Evolutionary conservation across 2,888 invertebrate species (phyloP), one percentile per base, ranked within the genome.

Genomic region (Carpatolechia fugitivella): DNA sequence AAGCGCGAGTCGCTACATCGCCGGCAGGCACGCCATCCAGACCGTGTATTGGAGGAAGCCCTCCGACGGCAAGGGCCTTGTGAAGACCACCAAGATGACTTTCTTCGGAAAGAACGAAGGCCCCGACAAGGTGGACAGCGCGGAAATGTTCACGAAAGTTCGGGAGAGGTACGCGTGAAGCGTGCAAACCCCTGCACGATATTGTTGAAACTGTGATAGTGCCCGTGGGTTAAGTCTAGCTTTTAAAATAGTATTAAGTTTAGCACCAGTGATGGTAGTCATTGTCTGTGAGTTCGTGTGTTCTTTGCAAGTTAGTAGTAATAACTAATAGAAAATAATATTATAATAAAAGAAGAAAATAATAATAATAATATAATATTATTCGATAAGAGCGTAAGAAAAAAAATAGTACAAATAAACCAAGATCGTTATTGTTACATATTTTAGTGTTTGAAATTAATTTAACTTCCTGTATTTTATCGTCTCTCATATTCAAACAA

Each of bases 41-140:
- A 95, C 95, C 0, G 93, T 95, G 0, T 95, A 95, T 70, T 95
- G 95, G 95, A 90, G 95, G 67, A 91, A 92, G 41, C 79, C 86
- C 0, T 85, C 90, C 4, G 87, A 82, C 35, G 83, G 81, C 60
- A 91, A 89, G 31, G 91, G 90, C 8, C 82, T 92, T 55, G 68
- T 92, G 53, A 92, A 89, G 70, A 92, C 92, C 8, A 91, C 92
- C 5, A 91, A 87, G 65, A 91, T 90, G 66, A 91, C 91, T 0
- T 91, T 91, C 69, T 92, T 92, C 68, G 92, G 91, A 10, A 91
- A 89, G 62, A 87, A 85, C 52, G 90, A 90, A 36, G 86, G 82
- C 2, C 66, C 86, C 0, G 80, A 91, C 57, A 83, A 85, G 55
- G 81, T 81, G 8, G 87, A 88, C 59, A 81, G 86, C 36, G 87